Conservation (phyloP, 1,140 invertebrate genomes). For the Sycobia sp. region DNA sequence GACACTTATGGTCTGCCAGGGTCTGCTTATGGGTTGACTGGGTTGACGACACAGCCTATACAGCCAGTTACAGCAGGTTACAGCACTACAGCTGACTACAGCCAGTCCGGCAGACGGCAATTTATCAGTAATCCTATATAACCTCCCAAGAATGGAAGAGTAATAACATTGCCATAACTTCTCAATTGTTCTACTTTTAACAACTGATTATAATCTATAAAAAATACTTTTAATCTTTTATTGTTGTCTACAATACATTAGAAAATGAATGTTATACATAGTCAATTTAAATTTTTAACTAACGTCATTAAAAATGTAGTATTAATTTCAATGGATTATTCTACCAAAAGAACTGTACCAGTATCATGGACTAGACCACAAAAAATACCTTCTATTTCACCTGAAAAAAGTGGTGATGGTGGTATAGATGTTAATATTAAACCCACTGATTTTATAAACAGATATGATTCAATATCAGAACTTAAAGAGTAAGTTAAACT, state of each 20-base stretch:
- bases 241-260: too few species aligned
- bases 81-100: too few species aligned
- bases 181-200: background rate
- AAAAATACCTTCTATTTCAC: conserved; percentile 61
- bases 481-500: conserved; percentile 59
- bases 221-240: too few species aligned
- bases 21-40: too few species aligned
- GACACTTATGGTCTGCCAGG: too few species aligned
- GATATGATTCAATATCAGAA: conserved; percentile 61
- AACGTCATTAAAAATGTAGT: conserved; percentile 16
- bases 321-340: conserved; percentile 44
- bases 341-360: conserved; percentile 65
- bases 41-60: too few species aligned
- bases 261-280: conserved; percentile 42
- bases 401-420: conserved; percentile 67
- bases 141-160: too few species aligned
- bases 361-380: conserved; percentile 70
- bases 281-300: conserved; percentile 12
- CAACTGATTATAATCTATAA: too few species aligned
- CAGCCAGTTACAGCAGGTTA: too few species aligned
- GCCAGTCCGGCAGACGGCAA: too few species aligned
- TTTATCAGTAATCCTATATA: too few species aligned
- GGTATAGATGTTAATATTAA: conserved; percentile 55
- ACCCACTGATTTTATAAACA: conserved; percentile 45
- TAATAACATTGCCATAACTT: too few species aligned